Percentiles rank a stretch among this genome's conserved stretches.
Conservation (phyloP, 2,113 vertebrate genomes). For the Caloenas nicobarica region DNA sequence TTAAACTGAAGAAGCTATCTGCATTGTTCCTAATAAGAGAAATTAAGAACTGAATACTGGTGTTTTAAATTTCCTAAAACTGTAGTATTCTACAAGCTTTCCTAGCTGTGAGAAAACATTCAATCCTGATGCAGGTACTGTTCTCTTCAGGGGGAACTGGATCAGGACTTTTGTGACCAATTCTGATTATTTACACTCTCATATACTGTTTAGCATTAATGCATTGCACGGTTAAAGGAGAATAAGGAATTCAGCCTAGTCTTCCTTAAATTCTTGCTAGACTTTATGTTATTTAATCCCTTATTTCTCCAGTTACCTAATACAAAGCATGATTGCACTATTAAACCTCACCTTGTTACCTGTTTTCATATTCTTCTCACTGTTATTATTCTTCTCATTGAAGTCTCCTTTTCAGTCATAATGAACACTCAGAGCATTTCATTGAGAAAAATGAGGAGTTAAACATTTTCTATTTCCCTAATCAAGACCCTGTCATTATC, state of each 20-base stretch:
- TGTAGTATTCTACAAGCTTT: neutral
- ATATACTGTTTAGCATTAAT: neutral
- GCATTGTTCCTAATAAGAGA: neutral
- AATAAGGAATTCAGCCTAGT: neutral
- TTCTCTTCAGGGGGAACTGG: neutral
- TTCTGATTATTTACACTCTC: neutral
- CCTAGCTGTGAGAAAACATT: neutral
- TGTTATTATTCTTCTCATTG: neutral
- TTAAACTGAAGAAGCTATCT: neutral
- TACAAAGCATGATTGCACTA: neutral
- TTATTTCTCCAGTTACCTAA: constrained; percentile 5
- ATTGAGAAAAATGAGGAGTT: constrained; percentile 66
- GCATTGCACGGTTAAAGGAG: neutral
- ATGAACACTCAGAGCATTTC: constrained; percentile 17
- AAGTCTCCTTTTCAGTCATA: neutral
- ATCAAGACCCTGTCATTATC: constrained; percentile 63
- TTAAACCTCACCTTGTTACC: constrained; percentile 7
- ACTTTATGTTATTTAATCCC: neutral
- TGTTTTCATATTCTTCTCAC: neutral
- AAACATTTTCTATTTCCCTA: constrained; percentile 51
- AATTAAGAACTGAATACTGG: neutral
- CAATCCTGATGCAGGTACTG: neutral
- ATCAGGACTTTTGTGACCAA: neutral
- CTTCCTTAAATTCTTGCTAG: neutral
- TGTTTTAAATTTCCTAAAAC: neutral